Base-by-base conservation (phyloP, 2,888 invertebrate genomes). In the Willowsia nigromaculata region DNA sequence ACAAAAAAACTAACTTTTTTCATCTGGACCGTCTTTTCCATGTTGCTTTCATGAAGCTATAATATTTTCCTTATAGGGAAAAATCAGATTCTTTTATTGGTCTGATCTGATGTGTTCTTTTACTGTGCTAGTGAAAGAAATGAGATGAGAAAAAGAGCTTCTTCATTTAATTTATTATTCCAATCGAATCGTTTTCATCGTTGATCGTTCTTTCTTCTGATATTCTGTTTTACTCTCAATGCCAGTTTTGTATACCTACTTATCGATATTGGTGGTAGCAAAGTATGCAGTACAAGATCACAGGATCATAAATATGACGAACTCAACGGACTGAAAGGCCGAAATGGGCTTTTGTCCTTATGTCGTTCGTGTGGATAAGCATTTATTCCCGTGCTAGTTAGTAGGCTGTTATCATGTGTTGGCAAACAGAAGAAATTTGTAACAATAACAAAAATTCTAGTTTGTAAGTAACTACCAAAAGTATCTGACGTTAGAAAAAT, bases 101-200 rank as follows among this genome's bases (percentile, higher is more conserved):
- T 56, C 30, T 53, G 30, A 43, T 53, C 27, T 22, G 47, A 30
- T 50, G 47, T 50, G n/a, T 25, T 25, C 25, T 30, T 27, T n/a
- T n/a, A n/a, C n/a, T n/a, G n/a, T 53, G 56, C 13, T 47, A 18
- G 0, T 68, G 80, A 56, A 50, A 80, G 22, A 33, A 80, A 50
- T 27, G 53, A 71, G 76, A 85, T 50, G 33, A 76, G 40, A 85
- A 85, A 7, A 53, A 76, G 18, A 47, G n/a, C n/a, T n/a, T n/a
- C n/a, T n/a, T 80, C 78, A 53, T 85, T 85, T 80, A 85, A 85
- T 85, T 85, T 85, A 78, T 85, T 78, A 78, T 78, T 85, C 80
- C 85, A 80, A 85, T 85, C 78, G 65, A 78, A 85, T 68, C 85
- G 65, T 65, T 80, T 68, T 33, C n/a, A 40, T 33, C 18, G 68